Base-by-base conservation (phyloP, 1,140 invertebrate genomes). In the Reticulitermes speratus region DNA sequence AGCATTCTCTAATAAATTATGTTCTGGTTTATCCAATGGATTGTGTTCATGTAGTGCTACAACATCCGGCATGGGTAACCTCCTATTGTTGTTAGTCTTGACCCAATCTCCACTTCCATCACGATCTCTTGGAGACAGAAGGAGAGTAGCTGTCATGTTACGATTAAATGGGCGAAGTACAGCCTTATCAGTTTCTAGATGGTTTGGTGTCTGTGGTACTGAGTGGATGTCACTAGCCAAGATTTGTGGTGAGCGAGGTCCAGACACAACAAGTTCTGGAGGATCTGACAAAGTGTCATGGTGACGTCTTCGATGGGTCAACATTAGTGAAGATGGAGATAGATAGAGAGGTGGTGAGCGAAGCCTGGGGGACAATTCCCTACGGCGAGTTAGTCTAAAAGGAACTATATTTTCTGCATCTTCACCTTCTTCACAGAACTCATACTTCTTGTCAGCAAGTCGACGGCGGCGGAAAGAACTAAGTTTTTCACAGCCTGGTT, bases 371-470 rank as follows among this genome's bases (percentile, higher is more conserved):
- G 86, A 52, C 52, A 52, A 32, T 82, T 86, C 85, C 30, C 88
- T 81, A 52, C 85, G 86, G 19, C 87, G 30, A 65, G 84, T 84
- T 52, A 88, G 55, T 44, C 87, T 95, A 89, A 96, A 96, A 81
- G 96, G 96, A 88, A 96, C 94, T 87, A 96, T 96, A 90, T 97
- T 97, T 90, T 96, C 96, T 12, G 95, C 95, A 89, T 97, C 90
- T 44, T 89, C 88, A 84, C 90, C 96, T 88, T 96, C 96, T 86
- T 97, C 96, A 8, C 95, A 96, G 88, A 97, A 97, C 89, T 97
- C 97, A 89, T 98, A 98, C 89, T 97, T 97, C 90, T 97, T 98
- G 89, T 98, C 97, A 0, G 97, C 97, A 52, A 97, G 90, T 7
- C 96, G 92, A 84, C 96, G 93, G 89, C 96, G 96, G 11, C 96